phyloP scores from a whole-genome alignment of 2,113 vertebrate species.

The Antigone vipio region DNA sequence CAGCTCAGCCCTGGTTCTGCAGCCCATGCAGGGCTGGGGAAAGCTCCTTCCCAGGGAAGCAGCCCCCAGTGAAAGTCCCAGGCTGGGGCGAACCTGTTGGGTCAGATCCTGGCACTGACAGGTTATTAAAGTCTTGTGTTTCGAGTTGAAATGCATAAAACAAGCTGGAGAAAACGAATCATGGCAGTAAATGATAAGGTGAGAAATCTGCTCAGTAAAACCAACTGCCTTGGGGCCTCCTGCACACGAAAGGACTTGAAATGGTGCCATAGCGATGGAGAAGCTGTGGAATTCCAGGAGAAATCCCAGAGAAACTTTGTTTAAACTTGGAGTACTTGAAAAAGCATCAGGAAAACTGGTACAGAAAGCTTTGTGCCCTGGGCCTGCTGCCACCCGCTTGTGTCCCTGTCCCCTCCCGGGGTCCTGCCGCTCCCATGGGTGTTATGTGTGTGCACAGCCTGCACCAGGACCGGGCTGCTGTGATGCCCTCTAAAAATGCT shows the following conservation, averaged over 20 bases:
- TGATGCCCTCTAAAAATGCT: not conserved
- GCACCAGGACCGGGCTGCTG: not conserved
- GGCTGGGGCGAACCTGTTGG: not conserved
- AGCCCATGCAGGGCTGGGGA: not conserved
- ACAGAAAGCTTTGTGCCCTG: not conserved
- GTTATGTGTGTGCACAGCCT: rapidly evolving
- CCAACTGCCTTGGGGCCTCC: not conserved
- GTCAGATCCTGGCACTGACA: not conserved
- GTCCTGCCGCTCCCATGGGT: not conserved
- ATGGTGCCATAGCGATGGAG: not conserved
- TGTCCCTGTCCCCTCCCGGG: rapidly evolving
- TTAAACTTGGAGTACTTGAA: not conserved
- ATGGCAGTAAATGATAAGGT: not conserved
- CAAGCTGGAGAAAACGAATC: not conserved
- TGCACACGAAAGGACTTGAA: not conserved
- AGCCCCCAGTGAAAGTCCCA: not conserved
- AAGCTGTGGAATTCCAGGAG: not conserved
- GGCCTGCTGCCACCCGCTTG: rapidly evolving
- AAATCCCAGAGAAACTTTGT: not conserved
- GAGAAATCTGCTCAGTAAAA: constrained; percentile 14
- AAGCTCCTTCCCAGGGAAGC: not conserved
- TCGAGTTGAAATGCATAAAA: not conserved
- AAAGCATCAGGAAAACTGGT: not conserved
- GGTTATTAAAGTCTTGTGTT: not conserved
- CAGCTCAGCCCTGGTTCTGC: not conserved